Base-by-base conservation (phyloP, 2,113 vertebrate genomes). In the Columba janthina region DNA sequence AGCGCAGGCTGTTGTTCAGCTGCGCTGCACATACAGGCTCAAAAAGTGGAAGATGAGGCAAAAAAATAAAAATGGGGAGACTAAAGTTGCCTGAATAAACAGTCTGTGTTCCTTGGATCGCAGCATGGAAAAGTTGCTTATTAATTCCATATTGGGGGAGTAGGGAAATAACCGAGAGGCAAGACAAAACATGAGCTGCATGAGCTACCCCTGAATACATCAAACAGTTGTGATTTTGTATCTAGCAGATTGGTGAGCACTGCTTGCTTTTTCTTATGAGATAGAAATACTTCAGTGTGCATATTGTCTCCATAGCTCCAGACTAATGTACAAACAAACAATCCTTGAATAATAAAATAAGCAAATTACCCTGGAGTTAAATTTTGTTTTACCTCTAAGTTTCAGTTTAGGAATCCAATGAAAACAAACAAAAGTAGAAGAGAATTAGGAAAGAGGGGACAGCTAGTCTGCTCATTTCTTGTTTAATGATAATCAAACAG, bases 321-420 rank as follows among this genome's bases (percentile, higher is more conserved):
- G 85, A 95, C 60, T 85, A 80, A 79, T 29, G 9, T 32, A 89
- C 32, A 94, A 89, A 83, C 72, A 88, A 94, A 90, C 79, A 91
- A 57, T 82, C 31, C 51, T 66, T 32, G 19, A 76, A 48, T 88
- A 90, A 95, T 76, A 65, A 88, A 90, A 82, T 85, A 82, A 80
- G n/a, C 3, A 22, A 40, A 66, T 76, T 40, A 70, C 66, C 28
- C 40, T 73, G 3, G 19, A 73, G 32, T 65, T 76, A 69, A 85
- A 85, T 46, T 50, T 7, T 61, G 40, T 26, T 90, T 80, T 82
- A 19, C 7, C 7, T 70, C 67, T 69, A 24, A 42, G 74, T 62
- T 73, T 81, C 28, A 20, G 14, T 50, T 70, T 56, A 60, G 29
- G 22, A 80, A 70, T 83, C 15, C 44, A 70, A 24, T 66, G 26